Conservation (phyloP, 2,888 invertebrate species). For the Deilephila elpenor region DNA sequence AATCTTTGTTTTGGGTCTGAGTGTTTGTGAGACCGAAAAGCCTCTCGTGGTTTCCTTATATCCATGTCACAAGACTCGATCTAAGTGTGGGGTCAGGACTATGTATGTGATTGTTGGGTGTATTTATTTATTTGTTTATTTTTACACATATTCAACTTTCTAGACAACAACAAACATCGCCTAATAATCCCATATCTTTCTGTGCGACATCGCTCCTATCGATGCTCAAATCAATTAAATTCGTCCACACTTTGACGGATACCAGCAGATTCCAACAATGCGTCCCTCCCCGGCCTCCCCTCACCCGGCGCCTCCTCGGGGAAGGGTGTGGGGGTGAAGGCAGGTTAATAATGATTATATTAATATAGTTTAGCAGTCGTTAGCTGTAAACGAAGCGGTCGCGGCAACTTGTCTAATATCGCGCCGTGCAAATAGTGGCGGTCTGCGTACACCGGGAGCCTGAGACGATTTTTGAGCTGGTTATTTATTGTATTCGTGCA, state of each 20-base stretch:
- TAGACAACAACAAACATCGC: neutral
- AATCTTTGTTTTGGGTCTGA: too few species aligned
- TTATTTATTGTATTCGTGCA: neutral
- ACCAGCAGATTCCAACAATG: constrained; percentile 53
- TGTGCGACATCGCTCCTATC: constrained; percentile 53
- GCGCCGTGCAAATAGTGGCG: constrained; percentile 69
- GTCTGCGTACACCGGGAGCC: constrained; percentile 54
- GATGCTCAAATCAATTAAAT: constrained; percentile 68
- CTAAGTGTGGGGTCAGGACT: too few species aligned
- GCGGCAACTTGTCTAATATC: constrained; percentile 77
- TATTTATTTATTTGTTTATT: neutral
- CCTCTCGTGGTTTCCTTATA: too few species aligned
- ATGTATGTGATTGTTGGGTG: too few species aligned
- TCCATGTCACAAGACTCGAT: too few species aligned
- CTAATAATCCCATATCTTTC: neutral
- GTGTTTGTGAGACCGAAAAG: too few species aligned
- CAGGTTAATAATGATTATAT: constrained; percentile 78
- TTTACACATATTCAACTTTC: too few species aligned
- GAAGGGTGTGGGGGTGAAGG: constrained; percentile 38
- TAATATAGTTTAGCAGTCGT: constrained; percentile 80
- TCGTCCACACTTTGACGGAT: constrained; percentile 67
- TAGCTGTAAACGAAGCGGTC: constrained; percentile 69
- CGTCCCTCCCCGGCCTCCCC: constrained; percentile 33
- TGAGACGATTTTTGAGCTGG: neutral
- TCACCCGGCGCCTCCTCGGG: constrained; percentile 32